Base-by-base conservation (phyloP, 1,140 invertebrate species). In the Cheumatopsyche charites region DNA sequence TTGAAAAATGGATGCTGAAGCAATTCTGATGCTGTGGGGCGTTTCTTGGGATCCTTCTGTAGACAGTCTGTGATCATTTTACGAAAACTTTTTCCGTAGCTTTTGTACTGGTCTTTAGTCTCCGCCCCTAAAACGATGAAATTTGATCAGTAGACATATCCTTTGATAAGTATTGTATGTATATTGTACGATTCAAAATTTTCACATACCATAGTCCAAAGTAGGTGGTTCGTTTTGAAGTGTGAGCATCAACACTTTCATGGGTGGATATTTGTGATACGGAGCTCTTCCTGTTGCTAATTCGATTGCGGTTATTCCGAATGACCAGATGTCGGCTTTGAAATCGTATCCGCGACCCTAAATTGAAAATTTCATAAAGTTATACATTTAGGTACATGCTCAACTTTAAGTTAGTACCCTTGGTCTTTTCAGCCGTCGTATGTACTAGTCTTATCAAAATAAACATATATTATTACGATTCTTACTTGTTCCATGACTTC, bases 311-410 rank as follows among this genome's bases (percentile, higher is more conserved):
- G 97, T 98, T 70, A 99, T 99, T 25, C 98, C 98, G 82, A 99
- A 93, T 25, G 96, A 98, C 98, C 98, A 99, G 74, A 99, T 99
- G 79, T 99, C 98, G n/a, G 97, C 98, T 85, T 99, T 99, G 82
- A 97, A 98, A 82, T 98, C 97, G 80, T 99, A 99, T 0, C 98
- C 98, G 80, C 96, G 95, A 79, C 98, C 95, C 92, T 93, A 80
- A 69, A 84, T 81, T 74, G 4, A 12, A 13, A 36, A 73, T 62
- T 36, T 67, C 7, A 52, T 12, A 45, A 13, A 52, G n/a, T 52
- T 52, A 52, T 52, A 45, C 11, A 45, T 45, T 42, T 42, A n/a
- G n/a, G n/a, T n/a, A n/a, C n/a, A n/a, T n/a, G n/a, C n/a, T n/a
- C n/a, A n/a, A n/a, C n/a, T n/a, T n/a, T n/a, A n/a, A n/a, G n/a